Evolutionary conservation across 2,888 invertebrate species (phyloP).

Genomic region (Xylota segnis): DNA sequence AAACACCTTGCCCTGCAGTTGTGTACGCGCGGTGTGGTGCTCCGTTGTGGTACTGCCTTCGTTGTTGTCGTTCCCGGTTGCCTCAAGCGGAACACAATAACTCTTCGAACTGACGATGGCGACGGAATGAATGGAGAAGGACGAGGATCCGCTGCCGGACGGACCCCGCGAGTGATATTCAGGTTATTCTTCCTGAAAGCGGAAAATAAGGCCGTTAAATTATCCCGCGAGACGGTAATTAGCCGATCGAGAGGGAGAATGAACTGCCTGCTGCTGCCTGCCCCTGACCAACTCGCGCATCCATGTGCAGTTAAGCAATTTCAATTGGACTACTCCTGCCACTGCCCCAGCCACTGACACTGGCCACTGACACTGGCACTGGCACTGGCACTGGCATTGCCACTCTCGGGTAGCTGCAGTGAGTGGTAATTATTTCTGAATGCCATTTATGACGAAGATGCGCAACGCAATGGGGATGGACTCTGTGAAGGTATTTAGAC

Average conservation of each 20-base stretch:
- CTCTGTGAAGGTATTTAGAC: conserved; percentile 54
- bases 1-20: conserved; percentile 76
- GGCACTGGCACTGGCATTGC: neutral
- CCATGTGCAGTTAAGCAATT: conserved; percentile 62
- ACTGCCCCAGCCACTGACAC: neutral
- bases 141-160: conserved; percentile 38
- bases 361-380: neutral
- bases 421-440: conserved; percentile 75
- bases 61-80: conserved; percentile 38
- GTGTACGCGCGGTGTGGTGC: conserved; percentile 19
- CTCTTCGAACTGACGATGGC: conserved; percentile 59
- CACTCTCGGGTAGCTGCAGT: neutral
- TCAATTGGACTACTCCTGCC: conserved; percentile 61
- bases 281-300: conserved; percentile 58
- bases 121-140: conserved; percentile 6
- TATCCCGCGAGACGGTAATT: conserved; percentile 73
- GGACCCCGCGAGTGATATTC: conserved; percentile 58
- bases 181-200: conserved; percentile 74
- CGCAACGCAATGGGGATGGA: conserved; percentile 4
- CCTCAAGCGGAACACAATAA: conserved; percentile 77
- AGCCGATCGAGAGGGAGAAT: conserved; percentile 60
- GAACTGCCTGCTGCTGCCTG: conserved; percentile 43
- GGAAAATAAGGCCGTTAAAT: conserved; percentile 76
- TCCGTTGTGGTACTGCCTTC: conserved; percentile 1
- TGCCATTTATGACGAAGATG: conserved; percentile 70